Evolutionary conservation across 1,140 invertebrate genomes (phyloP).

Genomic region (Zaprionus davidi): DNA sequence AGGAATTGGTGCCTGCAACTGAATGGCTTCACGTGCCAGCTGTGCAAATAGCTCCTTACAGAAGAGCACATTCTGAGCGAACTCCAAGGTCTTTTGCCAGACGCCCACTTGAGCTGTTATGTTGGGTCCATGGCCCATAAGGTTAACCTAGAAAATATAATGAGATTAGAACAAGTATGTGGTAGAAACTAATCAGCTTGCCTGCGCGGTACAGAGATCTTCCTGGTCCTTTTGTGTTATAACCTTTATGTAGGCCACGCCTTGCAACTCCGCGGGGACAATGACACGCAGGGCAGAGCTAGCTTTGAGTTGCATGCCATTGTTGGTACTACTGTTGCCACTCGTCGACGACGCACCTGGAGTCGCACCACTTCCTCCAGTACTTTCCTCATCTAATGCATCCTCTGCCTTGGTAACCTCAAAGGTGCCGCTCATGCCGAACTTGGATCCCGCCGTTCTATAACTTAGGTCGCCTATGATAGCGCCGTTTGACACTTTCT

Average conservation of each 20-base stretch:
- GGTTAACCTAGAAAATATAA: slow-evolving; percentile 85
- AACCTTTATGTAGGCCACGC: slow-evolving; percentile 97
- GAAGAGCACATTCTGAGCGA: slow-evolving; percentile 98
- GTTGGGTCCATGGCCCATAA: slow-evolving; percentile 87
- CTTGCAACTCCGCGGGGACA: slow-evolving; percentile 96
- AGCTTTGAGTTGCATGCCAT: slow-evolving; percentile 85
- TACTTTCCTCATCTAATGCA: slow-evolving; percentile 91
- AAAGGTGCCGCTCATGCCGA: slow-evolving; percentile 96
- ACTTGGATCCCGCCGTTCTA: slow-evolving; percentile 96
- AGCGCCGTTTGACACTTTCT: slow-evolving; percentile 95
- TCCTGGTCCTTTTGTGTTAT: slow-evolving; percentile 96
- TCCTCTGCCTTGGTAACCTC: slow-evolving; percentile 98
- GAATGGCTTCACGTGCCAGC: slow-evolving; percentile 96
- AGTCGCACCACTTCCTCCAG: slow-evolving; percentile 74
- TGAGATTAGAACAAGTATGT: slow-evolving; percentile 66
- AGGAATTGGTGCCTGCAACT: slow-evolving; percentile 95
- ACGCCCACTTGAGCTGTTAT: slow-evolving; percentile 88
- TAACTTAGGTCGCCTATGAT: slow-evolving; percentile 99
- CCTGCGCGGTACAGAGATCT: slow-evolving; percentile 89
- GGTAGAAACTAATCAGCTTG: not conserved
- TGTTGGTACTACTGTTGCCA: slow-evolving; percentile 55
- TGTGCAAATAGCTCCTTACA: slow-evolving; percentile 98
- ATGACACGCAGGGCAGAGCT: slow-evolving; percentile 94
- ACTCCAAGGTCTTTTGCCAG: slow-evolving; percentile 98
- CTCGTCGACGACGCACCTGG: slow-evolving; percentile 59